Conservation (phyloP, 2,113 vertebrate genomes). For the Saccopteryx leptura region DNA sequence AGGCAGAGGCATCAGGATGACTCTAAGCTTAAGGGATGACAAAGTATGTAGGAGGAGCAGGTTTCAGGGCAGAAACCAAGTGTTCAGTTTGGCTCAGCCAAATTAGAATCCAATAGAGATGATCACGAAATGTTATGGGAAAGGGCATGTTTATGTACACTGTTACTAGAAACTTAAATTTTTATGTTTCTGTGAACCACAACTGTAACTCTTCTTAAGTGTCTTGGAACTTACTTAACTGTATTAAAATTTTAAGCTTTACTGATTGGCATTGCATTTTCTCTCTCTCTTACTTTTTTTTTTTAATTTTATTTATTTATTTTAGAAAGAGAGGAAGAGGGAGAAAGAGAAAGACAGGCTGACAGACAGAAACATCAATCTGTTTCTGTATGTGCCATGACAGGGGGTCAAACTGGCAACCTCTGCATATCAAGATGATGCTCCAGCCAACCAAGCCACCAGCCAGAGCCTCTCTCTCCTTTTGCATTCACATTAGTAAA, state of each 20-base stretch:
- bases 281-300: background rate
- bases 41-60: background rate
- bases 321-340: no score
- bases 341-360: no score
- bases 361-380: no score
- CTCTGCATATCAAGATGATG: no score
- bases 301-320: no score
- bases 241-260: slow-evolving; percentile 9
- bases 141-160: slow-evolving; percentile 3
- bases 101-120: background rate
- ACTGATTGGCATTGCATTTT: background rate
- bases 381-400: no score
- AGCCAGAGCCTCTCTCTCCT: slow-evolving; percentile 5
- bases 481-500: slow-evolving; percentile 11
- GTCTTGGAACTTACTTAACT: slow-evolving; percentile 53
- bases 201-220: background rate
- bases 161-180: background rate
- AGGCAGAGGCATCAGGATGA: background rate
- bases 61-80: background rate
- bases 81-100: background rate
- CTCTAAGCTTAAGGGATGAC: background rate
- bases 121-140: background rate
- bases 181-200: background rate
- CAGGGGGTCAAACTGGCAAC: no score
- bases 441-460: no score